Evolutionary conservation across 2,797 vertebrate genomes (phyloP).

Genomic region (Sparus aurata): DNA sequence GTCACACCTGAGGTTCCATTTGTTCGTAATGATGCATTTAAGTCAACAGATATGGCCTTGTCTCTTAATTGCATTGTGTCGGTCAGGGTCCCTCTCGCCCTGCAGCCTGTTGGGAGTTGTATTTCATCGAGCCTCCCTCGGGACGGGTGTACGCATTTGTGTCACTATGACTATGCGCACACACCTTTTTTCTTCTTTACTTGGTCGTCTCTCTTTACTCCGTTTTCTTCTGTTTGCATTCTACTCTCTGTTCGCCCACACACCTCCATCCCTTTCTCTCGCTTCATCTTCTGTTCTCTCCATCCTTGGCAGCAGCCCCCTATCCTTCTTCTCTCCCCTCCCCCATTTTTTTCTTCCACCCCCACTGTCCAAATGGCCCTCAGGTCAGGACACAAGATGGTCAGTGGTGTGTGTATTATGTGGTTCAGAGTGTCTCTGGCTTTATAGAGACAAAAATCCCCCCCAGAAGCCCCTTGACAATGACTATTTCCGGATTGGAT

Average conservation of each 20-base stretch:
- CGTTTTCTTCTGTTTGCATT: not conserved
- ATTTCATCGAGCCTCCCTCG: conserved; percentile 56
- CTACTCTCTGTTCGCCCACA: conserved; percentile 11
- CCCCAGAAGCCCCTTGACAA: not conserved
- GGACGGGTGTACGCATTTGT: conserved; percentile 27
- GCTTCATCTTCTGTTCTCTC: conserved; percentile 33
- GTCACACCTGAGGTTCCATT: conserved; percentile 19
- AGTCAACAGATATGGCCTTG: conserved; percentile 16
- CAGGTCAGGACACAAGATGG: conserved; percentile 72
- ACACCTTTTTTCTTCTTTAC: not conserved
- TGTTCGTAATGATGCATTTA: conserved; percentile 8
- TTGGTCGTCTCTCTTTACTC: not conserved
- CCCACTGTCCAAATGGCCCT: conserved; percentile 64
- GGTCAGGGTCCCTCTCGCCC: conserved; percentile 30
- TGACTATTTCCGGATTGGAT: too few relatives aligned
- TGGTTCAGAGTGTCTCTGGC: conserved; percentile 34
- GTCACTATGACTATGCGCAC: conserved; percentile 27
- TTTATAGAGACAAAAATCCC: not conserved
- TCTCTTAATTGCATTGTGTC: conserved; percentile 41
- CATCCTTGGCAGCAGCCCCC: conserved; percentile 53
- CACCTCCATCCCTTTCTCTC: not conserved
- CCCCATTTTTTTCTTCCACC: conserved; percentile 59
- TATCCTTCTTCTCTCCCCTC: conserved; percentile 59
- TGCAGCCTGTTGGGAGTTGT: conserved; percentile 46
- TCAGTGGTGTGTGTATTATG: conserved; percentile 54